Base-by-base conservation (phyloP, 1,140 invertebrate species). In the Drosophila mayri region DNA sequence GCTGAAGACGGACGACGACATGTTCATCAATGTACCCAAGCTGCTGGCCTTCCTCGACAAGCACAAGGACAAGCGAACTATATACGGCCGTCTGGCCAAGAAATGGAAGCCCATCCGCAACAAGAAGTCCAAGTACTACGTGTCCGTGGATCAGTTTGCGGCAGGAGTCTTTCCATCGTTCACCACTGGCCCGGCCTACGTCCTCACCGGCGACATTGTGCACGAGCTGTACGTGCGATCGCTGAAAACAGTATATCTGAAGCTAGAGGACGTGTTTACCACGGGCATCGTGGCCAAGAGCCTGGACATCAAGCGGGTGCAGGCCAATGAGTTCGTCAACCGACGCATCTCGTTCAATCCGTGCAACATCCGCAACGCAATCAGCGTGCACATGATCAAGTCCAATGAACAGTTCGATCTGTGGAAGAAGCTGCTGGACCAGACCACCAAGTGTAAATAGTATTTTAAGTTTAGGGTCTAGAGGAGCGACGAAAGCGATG, bases 371-470 rank as follows among this genome's bases (percentile, higher is more conserved):
- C 96, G 97, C 90, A 95, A 96, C 76, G 95, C 95, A 10, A 96
- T 98, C 67, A 97, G 96, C 90, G 96, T 98, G 66, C 97, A 98
- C 92, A 98, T 97, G 97, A 96, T 98, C 32, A 97, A 97, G 87
- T 96, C 95, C 85, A 95, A 95, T 91, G 97, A 98, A 93, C 97
- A 98, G 93, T 98, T 97, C 93, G 97, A 98, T 93, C 93, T 98
- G 44, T 98, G 97, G 97, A 97, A 97, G 91, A 97, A 97, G 91
- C 93, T 97, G 72, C 94, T 97, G 50, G 97, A 97, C 92, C 96
- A 96, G 52, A 95, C 96, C 73, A 95, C 95, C 61, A 97, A 97
- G 91, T 97, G 97, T 93, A 95, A 95, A 93, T 93, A 93, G 91
- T 92, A 92, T 90, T 92, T 91, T 91, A 92, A 71, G 81, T 80